Evolutionary conservation across 2,888 invertebrate species (phyloP).

Genomic region (Drosophila cyrtoloma): DNA sequence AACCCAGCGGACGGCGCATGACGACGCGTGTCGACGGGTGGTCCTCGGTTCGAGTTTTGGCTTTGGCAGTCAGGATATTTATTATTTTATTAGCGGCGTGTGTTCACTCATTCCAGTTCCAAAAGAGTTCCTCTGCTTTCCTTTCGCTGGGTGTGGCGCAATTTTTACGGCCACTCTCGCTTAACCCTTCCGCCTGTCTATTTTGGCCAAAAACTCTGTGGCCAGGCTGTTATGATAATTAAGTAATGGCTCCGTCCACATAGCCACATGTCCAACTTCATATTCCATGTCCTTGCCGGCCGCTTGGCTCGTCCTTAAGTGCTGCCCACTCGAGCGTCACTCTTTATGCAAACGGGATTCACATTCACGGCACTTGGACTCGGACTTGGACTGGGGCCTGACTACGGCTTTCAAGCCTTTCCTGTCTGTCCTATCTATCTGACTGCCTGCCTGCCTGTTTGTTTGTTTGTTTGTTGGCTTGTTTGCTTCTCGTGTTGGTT

Average conservation of each 20-base stretch:
- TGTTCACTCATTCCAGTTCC: slow-evolving; percentile 45
- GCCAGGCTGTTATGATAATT: slow-evolving; percentile 76
- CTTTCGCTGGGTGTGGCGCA: slow-evolving; percentile 66
- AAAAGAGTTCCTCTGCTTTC: not conserved
- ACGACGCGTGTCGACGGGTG: slow-evolving; percentile 44
- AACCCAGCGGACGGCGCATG: slow-evolving; percentile 19
- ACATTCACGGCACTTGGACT: slow-evolving; percentile 12
- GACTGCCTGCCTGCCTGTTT: slow-evolving; percentile 11
- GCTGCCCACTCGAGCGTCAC: slow-evolving; percentile 76
- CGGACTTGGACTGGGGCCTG: not conserved
- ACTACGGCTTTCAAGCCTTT: slow-evolving; percentile 5
- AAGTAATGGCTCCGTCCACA: slow-evolving; percentile 77
- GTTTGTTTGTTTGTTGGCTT: slow-evolving; percentile 31
- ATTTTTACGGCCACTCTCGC: slow-evolving; percentile 61
- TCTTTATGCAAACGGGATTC: slow-evolving; percentile 63
- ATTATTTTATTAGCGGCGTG: slow-evolving; percentile 81
- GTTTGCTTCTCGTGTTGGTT: slow-evolving; percentile 53
- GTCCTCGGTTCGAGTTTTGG: slow-evolving; percentile 22
- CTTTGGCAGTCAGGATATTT: slow-evolving; percentile 71
- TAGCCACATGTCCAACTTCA: slow-evolving; percentile 31
- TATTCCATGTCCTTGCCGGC: slow-evolving; percentile 28
- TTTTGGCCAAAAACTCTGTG: slow-evolving; percentile 65
- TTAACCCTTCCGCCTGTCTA: slow-evolving; percentile 54
- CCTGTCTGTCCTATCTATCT: slow-evolving; percentile 10
- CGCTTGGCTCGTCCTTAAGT: slow-evolving; percentile 66